Conservation (phyloP, 2,888 invertebrate genomes). For the Tinea pellionella region DNA sequence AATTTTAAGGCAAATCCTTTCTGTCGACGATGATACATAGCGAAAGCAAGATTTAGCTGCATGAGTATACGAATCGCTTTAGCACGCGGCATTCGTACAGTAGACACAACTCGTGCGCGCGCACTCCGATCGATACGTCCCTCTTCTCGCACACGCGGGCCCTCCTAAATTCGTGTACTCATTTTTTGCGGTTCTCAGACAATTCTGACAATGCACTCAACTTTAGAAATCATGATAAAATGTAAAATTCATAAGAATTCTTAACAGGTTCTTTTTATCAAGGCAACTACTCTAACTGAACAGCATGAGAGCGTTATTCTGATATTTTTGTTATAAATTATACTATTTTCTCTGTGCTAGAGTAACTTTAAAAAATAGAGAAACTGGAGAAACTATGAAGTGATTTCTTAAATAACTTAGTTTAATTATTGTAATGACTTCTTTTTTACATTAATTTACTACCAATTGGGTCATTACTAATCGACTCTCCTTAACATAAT, state of each 20-base stretch:
- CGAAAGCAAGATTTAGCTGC: background rate
- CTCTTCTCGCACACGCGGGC: slow-evolving; percentile 41
- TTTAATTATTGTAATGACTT: too few relatives aligned
- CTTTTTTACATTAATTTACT: too few relatives aligned
- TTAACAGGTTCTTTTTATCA: background rate
- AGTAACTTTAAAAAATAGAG: too few relatives aligned
- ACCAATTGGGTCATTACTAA: too few relatives aligned
- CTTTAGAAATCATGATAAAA: background rate
- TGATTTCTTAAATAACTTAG: too few relatives aligned
- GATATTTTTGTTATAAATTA: background rate
- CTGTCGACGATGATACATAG: background rate
- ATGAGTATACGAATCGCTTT: slow-evolving; percentile 4
- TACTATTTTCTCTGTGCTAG: too few relatives aligned
- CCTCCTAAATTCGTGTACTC: slow-evolving; percentile 50
- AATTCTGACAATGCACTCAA: slow-evolving; percentile 21
- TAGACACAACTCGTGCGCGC: slow-evolving; percentile 41
- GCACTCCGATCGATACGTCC: slow-evolving; percentile 62
- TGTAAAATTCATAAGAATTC: background rate
- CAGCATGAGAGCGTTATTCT: background rate
- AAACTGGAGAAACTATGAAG: too few relatives aligned
- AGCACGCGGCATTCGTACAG: background rate
- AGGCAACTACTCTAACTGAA: background rate
- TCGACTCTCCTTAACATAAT: too few relatives aligned
- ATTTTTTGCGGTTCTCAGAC: slow-evolving; percentile 35
- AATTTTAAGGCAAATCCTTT: slow-evolving; percentile 4